Percentiles rank a stretch among this genome's conserved stretches.
Evolutionary conservation across 2,797 vertebrate genomes (phyloP).

Genomic region (Varecia variegata): DNA sequence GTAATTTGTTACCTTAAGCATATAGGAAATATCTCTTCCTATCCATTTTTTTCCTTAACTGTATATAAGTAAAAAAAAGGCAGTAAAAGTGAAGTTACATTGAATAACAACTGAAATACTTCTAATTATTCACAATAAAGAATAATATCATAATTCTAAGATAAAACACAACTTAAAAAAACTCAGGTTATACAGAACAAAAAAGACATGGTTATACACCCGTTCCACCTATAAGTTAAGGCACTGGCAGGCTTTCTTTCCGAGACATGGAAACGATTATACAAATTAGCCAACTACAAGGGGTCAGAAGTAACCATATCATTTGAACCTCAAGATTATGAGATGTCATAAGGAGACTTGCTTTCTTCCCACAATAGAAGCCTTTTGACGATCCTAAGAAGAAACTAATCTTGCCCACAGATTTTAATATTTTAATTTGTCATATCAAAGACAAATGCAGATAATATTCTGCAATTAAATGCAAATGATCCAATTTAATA

Average conservation of each 20-base stretch:
- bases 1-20: neutral
- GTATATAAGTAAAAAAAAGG: neutral
- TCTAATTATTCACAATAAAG: neutral
- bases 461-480: neutral
- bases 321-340: neutral
- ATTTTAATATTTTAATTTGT: slow-evolving; percentile 29
- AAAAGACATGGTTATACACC: neutral
- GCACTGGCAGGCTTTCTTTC: neutral
- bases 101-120: neutral
- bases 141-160: neutral
- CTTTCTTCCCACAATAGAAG: neutral
- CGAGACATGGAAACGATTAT: rapidly evolving
- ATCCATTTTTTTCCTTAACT: neutral
- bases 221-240: rapidly evolving
- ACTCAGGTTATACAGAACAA: neutral
- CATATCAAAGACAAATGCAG: neutral
- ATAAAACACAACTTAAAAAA: neutral
- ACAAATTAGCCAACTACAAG: neutral
- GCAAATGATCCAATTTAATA: neutral
- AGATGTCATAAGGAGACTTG: neutral
- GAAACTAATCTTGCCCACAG: neutral
- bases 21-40: neutral
- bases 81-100: neutral
- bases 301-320: neutral
- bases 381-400: neutral